Evolutionary conservation across 2,888 invertebrate species (phyloP).

Genomic region (Temnothorax unifasciatus): DNA sequence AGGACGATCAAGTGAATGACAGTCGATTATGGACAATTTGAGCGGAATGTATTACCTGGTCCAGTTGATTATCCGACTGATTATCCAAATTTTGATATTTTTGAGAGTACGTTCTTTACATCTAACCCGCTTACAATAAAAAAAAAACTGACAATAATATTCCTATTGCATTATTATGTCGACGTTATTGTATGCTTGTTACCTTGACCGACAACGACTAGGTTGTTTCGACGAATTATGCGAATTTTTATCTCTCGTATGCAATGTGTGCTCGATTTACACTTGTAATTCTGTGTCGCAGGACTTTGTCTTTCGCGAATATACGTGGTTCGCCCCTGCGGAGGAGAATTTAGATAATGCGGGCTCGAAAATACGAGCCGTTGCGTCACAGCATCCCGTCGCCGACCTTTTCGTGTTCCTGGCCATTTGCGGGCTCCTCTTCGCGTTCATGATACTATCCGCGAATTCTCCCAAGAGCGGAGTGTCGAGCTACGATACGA

Average conservation of each 20-base stretch:
- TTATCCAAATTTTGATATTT: conserved; percentile 71
- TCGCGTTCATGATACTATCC: conserved; percentile 73
- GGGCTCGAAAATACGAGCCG: conserved; percentile 42
- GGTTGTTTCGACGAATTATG: neutral
- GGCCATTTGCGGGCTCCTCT: conserved; percentile 72
- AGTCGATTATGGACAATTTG: conserved; percentile 74
- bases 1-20: conserved; percentile 23
- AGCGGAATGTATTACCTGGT: conserved; percentile 74
- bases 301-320: conserved; percentile 63
- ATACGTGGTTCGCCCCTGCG: conserved; percentile 57
- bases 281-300: conserved; percentile 7
- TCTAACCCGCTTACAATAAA: conserved; percentile 54
- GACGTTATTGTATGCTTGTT: neutral
- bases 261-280: neutral
- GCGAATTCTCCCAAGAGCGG: conserved; percentile 68
- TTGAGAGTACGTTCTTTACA: conserved; percentile 68
- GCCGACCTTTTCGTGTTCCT: conserved; percentile 75
- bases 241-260: conserved; percentile 4
- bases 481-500: neutral
- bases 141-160: neutral
- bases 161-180: neutral
- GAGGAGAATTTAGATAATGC: conserved; percentile 44
- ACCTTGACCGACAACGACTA: neutral
- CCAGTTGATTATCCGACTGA: conserved; percentile 68
- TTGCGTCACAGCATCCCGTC: conserved; percentile 54